Evolutionary conservation across 2,113 vertebrate genomes (phyloP).

Genomic region (Oreochromis spilurus): DNA sequence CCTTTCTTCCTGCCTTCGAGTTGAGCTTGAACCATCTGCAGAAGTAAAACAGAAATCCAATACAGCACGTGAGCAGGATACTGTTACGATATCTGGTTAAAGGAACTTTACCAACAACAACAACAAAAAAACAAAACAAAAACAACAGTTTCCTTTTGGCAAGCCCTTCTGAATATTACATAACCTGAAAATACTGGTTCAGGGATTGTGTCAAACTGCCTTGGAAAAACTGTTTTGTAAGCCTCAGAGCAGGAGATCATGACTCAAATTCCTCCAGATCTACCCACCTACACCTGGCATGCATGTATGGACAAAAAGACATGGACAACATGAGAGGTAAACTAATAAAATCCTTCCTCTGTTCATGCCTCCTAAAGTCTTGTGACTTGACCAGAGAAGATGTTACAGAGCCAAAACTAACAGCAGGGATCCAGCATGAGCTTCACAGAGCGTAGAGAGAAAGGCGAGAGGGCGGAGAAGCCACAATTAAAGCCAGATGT

Average conservation of each 20-base stretch:
- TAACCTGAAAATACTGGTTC: slow-evolving; percentile 4
- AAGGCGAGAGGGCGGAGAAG: slow-evolving; percentile 7
- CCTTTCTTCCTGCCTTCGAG: slow-evolving; percentile 88
- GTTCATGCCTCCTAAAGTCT: neutral
- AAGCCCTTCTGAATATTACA: slow-evolving; percentile 7
- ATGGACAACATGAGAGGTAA: neutral
- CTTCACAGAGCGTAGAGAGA: neutral
- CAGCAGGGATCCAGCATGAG: slow-evolving; percentile 30
- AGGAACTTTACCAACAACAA: neutral
- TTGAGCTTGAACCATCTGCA: slow-evolving; percentile 91
- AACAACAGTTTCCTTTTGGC: slow-evolving; percentile 24
- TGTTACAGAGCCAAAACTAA: slow-evolving; percentile 47
- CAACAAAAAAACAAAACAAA: neutral
- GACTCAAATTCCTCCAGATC: neutral
- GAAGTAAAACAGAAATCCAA: neutral
- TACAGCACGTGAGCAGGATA: neutral
- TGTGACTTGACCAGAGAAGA: slow-evolving; percentile 9
- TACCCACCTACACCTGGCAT: neutral
- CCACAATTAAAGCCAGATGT: slow-evolving; percentile 71
- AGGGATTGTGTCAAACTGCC: neutral
- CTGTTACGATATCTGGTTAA: neutral
- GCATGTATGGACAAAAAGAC: neutral
- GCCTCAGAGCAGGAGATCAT: slow-evolving; percentile 5
- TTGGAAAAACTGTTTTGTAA: slow-evolving; percentile 1
- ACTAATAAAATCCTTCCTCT: slow-evolving; percentile 7